Evolutionary conservation across 2,888 invertebrate species (phyloP), one percentile per base, ranked within the genome.

Genomic region (Yponomeuta cagnagella): DNA sequence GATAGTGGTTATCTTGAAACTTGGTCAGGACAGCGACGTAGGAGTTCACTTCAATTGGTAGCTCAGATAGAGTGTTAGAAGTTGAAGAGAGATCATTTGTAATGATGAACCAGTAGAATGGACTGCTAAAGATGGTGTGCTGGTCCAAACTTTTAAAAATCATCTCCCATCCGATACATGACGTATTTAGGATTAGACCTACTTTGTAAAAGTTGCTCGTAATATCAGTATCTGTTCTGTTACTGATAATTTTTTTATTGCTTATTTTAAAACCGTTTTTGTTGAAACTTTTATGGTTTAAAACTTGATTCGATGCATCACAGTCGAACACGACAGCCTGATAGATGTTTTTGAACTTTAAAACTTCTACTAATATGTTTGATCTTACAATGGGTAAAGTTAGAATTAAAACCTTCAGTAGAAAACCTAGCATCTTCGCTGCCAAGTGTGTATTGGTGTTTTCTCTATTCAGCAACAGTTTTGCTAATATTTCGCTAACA

Each of bases 1-100:
- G 73, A 73, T 79, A 86, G 30, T 72, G 72, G 8, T 74, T 75
- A 23, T 77, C 72, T 30, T 73, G 68, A 1, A 73, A 74, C 68
- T 79, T 78, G 70, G 78, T 72, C 8, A 86, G 81, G 5, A 93
- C 74, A 15, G 82, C 84, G 5, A 93, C 78, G 76, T 93, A 92
- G 0, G 93, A 89, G 76, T 93, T 86, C 1, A 93, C 80, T 76
- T 90, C 90, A 33, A 93, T 76, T 3, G 85, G 83, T 71, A 86
- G 84, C 8, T 76, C 74, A 10, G 84, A 79, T 15, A 93, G 78
- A 63, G 74, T 73, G n/a, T 80, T 72, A 1, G 75, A 72, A 9
- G 84, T 83, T 64, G 75, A 73, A 23, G 74, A 69, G 0, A 87
- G 37, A 73, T 84, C 72, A 64, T 82, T 76, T 1, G 88, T 81